Evolutionary conservation across 2,797 vertebrate genomes (phyloP).

Genomic region (Zenarchopterus dispar): DNA sequence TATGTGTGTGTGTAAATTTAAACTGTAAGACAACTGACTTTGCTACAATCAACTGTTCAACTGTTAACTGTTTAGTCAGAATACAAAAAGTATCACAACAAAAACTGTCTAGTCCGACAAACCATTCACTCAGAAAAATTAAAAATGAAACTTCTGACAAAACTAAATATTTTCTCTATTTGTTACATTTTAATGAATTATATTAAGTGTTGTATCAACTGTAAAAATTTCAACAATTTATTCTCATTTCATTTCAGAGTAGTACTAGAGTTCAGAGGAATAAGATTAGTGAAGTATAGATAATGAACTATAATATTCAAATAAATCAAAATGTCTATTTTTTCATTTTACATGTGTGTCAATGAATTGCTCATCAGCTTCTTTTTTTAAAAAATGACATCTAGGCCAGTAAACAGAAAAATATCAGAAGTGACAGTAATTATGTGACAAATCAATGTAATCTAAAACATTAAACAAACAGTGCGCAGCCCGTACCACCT

Average conservation of each 20-base stretch:
- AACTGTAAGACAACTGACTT: too few species aligned
- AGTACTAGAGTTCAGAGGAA: background rate
- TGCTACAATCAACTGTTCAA: too few species aligned
- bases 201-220: background rate
- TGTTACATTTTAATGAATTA: background rate
- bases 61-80: too few species aligned
- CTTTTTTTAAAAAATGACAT: background rate
- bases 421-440: background rate
- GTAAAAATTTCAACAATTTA: background rate
- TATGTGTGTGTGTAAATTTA: too few species aligned
- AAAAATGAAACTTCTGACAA: background rate
- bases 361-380: slow-evolving; percentile 3
- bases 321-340: background rate
- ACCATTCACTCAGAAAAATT: slow-evolving; percentile 6
- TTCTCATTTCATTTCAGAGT: background rate
- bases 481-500: slow-evolving; percentile 3
- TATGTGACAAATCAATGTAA: slow-evolving; percentile 4
- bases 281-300: background rate
- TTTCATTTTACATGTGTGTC: background rate
- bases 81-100: background rate
- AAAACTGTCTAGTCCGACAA: background rate
- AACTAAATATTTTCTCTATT: background rate
- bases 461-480: background rate
- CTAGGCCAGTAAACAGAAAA: slow-evolving; percentile 10
- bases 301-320: background rate